Evolutionary conservation across 2,888 invertebrate genomes (phyloP).

Genomic region (Torymus tubicola): DNA sequence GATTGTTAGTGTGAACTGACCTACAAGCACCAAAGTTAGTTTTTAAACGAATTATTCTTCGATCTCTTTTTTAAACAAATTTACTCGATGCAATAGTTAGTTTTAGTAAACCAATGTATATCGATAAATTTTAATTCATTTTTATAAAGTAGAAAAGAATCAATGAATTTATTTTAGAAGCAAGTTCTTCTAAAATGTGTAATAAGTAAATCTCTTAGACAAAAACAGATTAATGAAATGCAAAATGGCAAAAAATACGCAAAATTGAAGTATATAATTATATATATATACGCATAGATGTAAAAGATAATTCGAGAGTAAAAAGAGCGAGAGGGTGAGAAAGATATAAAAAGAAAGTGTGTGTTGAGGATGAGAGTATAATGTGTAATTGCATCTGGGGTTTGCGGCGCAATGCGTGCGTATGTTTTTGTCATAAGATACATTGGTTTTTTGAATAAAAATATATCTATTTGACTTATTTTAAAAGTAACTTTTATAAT

Average conservation of each 20-base stretch:
- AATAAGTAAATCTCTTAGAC: conserved; percentile 34
- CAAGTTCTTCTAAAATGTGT: conserved; percentile 38
- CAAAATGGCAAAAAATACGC: conserved; percentile 33
- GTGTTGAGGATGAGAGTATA: conserved; percentile 66
- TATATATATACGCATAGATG: conserved; percentile 56
- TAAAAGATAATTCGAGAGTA: conserved; percentile 55
- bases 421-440: conserved; percentile 73
- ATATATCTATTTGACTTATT: conserved; percentile 72
- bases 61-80: too few species aligned
- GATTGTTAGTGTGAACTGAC: neutral
- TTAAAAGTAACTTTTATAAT: conserved; percentile 52
- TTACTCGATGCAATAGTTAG: too few species aligned
- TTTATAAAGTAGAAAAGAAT: neutral
- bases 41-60: too few species aligned
- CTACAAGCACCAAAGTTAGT: too few species aligned
- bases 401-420: conserved; percentile 68
- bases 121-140: neutral
- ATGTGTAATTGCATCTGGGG: conserved; percentile 68
- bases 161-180: conserved; percentile 39
- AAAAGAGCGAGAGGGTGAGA: conserved; percentile 50
- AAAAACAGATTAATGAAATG: conserved; percentile 42
- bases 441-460: conserved; percentile 73
- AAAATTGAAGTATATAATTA: conserved; percentile 54
- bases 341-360: conserved; percentile 57
- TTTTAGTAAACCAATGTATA: neutral